These are phyloP conservation scores for Apis laboriosa DNA, from an alignment of 1,140 invertebrate species.

Conservation along the genomic window DNA sequence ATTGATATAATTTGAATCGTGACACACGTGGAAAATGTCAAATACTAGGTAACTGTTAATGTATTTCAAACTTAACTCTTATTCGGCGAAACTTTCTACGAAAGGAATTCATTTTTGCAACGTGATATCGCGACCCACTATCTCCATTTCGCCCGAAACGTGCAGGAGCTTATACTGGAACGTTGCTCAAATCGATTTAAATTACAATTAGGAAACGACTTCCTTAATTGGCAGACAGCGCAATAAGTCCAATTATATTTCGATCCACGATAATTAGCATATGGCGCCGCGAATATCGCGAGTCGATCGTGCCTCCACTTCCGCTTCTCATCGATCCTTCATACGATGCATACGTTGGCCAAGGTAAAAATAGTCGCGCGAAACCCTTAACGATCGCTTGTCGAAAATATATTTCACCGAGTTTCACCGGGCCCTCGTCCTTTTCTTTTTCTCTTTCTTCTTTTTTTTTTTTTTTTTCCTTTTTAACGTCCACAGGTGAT, in stretches of 20 bases:
- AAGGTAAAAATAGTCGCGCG: slow-evolving; percentile 14
- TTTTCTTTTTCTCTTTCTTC: too few relatives aligned
- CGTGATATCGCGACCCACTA: too few relatives aligned
- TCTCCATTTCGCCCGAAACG: not conserved
- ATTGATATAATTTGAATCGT: too few relatives aligned
- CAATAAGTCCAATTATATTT: not conserved
- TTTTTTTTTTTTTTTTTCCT: not conserved
- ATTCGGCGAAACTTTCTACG: too few relatives aligned
- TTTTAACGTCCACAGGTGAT: slow-evolving; percentile 60
- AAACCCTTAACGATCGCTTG: slow-evolving; percentile 32
- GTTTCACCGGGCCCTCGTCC: too few relatives aligned
- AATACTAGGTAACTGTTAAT: too few relatives aligned
- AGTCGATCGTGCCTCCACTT: not conserved
- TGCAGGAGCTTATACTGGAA: not conserved
- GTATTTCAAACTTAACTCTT: too few relatives aligned
- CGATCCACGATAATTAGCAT: not conserved
- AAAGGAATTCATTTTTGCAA: too few relatives aligned
- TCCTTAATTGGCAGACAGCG: not conserved
- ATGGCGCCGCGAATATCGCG: not conserved
- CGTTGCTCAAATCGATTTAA: not conserved
- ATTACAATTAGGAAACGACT: not conserved
- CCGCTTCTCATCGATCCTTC: not conserved
- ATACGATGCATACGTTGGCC: not conserved
- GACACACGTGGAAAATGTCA: too few relatives aligned
- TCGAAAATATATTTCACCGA: slow-evolving; percentile 25